Evolutionary conservation across 2,797 vertebrate genomes (phyloP).

Genomic region (Peromyscus aztecus): DNA sequence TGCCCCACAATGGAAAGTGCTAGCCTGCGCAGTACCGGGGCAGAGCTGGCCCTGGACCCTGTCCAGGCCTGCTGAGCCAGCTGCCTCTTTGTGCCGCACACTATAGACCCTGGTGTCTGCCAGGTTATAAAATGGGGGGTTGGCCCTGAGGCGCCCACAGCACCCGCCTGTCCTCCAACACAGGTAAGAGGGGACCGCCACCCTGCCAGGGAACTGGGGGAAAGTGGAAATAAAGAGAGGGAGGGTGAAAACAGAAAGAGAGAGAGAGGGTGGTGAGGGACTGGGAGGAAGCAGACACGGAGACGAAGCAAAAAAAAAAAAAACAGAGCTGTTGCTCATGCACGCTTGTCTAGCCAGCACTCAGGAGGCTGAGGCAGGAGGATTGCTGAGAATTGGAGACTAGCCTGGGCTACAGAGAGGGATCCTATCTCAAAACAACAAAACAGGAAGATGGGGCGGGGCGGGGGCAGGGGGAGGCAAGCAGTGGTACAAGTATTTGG

Average conservation of each 20-base stretch:
- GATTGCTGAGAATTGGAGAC: background rate
- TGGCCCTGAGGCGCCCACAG: constrained; percentile 87
- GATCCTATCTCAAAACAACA: background rate
- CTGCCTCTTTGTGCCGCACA: constrained; percentile 92
- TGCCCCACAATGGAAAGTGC: constrained; percentile 90
- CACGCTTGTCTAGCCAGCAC: background rate
- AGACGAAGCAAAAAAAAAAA: background rate
- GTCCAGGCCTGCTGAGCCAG: constrained; percentile 91
- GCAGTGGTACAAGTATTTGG: background rate
- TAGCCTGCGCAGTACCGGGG: constrained; percentile 86
- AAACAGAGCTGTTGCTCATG: background rate
- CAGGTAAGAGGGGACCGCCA: constrained; percentile 92
- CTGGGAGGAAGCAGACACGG: background rate
- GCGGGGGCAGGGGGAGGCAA: background rate
- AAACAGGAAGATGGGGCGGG: background rate
- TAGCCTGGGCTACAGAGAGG: background rate
- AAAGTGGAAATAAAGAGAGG: no score
- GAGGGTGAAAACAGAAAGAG: background rate
- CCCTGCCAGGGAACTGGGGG: background rate
- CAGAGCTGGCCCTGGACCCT: constrained; percentile 84
- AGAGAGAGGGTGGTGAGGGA: background rate
- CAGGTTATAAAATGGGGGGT: constrained; percentile 95
- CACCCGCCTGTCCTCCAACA: constrained; percentile 88
- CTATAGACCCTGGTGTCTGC: constrained; percentile 90
- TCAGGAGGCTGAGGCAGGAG: background rate